Conservation (phyloP, 2,888 invertebrate genomes). For the Eristalinus aeneus region DNA sequence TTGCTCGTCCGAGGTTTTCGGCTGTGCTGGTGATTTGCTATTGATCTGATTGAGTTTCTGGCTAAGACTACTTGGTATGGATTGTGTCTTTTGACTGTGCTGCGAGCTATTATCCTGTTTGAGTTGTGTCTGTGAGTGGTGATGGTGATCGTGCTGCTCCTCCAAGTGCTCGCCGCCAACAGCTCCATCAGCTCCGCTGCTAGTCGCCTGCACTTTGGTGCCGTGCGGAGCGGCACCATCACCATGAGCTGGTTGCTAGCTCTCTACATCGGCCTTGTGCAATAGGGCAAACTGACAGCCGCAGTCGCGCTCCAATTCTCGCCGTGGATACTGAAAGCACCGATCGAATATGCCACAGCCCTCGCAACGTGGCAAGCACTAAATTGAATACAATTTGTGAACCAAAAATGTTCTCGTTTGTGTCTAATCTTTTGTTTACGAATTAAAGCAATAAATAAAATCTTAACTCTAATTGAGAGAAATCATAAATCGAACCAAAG, state of each 20-base stretch:
- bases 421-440: not conserved
- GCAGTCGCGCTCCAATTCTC: slow-evolving; percentile 88
- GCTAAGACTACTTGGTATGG: slow-evolving; percentile 60
- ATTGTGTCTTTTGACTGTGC: slow-evolving; percentile 73
- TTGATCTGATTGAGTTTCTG: slow-evolving; percentile 36
- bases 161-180: slow-evolving; percentile 66
- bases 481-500: slow-evolving; percentile 4
- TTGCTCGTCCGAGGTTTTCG: slow-evolving; percentile 73
- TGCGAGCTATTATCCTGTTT: slow-evolving; percentile 66
- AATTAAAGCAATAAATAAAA: slow-evolving; percentile 7
- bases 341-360: slow-evolving; percentile 94
- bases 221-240: slow-evolving; percentile 76
- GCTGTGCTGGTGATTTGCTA: slow-evolving; percentile 53
- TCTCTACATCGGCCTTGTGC: slow-evolving; percentile 89
- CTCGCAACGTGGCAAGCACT: slow-evolving; percentile 85
- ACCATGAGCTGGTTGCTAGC: slow-evolving; percentile 82
- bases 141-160: slow-evolving; percentile 63
- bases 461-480: slow-evolving; percentile 32
- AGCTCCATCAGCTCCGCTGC: slow-evolving; percentile 74
- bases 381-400: slow-evolving; percentile 62
- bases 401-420: slow-evolving; percentile 39
- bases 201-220: slow-evolving; percentile 66
- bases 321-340: slow-evolving; percentile 92
- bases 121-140: slow-evolving; percentile 39
- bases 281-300: slow-evolving; percentile 95